phyloP scores from a whole-genome alignment of 2,797 vertebrate genomes.

The Xiphorhynchus erythropygius region DNA sequence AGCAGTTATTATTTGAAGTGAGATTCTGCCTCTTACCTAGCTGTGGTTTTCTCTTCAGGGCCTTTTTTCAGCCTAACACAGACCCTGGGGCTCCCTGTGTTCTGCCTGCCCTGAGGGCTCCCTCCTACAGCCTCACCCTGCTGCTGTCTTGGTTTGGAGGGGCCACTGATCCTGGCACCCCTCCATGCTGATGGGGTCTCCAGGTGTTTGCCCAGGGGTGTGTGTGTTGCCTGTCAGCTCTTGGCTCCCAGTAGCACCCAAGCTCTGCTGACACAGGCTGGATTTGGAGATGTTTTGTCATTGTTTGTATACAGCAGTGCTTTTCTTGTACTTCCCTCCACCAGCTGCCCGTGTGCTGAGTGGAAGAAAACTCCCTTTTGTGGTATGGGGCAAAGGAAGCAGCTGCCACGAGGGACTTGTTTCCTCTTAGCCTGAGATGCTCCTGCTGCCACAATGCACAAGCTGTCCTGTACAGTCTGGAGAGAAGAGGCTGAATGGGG shows the following conservation, averaged over 20 bases:
- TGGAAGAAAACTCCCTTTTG: neutral
- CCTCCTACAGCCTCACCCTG: neutral
- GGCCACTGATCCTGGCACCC: accelerated
- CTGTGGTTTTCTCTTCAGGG: neutral
- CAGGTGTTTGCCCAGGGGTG: neutral
- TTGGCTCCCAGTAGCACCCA: neutral
- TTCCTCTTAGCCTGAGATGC: neutral
- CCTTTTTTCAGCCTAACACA: neutral
- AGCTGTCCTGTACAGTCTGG: neutral
- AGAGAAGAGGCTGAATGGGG: neutral
- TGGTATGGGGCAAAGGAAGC: neutral
- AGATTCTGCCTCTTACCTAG: neutral
- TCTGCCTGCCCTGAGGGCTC: neutral
- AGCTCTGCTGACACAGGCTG: constrained; percentile 29
- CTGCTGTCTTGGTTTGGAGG: neutral
- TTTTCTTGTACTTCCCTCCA: constrained; percentile 32
- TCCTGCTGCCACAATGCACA: neutral
- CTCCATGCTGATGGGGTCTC: neutral
- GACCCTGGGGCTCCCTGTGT: neutral
- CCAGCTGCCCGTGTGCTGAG: neutral
- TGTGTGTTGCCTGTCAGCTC: neutral
- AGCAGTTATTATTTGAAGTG: neutral
- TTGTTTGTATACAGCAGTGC: neutral
- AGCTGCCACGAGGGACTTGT: neutral
- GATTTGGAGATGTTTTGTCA: neutral